These are phyloP conservation scores for Perizoma flavofasciatum DNA, from an alignment of 2,888 invertebrate genomes.

Conservation along the genomic window DNA sequence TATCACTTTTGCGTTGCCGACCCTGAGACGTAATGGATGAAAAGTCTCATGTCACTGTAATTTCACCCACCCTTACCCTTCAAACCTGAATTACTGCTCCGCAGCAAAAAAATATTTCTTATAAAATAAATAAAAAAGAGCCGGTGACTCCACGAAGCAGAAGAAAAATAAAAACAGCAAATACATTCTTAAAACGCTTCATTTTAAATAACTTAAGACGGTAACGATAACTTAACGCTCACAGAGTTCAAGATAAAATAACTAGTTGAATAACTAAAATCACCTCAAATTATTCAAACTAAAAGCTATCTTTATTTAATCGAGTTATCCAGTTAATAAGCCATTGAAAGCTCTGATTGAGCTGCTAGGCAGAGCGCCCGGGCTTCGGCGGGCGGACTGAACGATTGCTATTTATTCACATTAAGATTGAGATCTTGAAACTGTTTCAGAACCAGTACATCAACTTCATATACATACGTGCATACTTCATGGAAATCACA, in stretches of 20 bases:
- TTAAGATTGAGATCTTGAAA: conserved; percentile 14
- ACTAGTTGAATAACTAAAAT: conserved; percentile 16
- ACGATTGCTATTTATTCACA: conserved; percentile 14
- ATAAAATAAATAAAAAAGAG: no score
- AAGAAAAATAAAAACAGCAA: no score
- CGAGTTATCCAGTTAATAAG: conserved; percentile 20
- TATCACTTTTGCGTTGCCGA: no score
- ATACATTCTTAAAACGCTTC: no score
- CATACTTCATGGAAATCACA: neutral
- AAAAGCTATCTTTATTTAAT: conserved; percentile 22
- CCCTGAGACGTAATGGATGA: no score
- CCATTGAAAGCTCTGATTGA: conserved; percentile 23
- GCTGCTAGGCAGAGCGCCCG: neutral
- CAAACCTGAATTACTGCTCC: no score
- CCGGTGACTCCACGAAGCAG: no score
- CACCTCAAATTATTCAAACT: conserved; percentile 6
- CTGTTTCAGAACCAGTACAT: neutral
- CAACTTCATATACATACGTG: neutral
- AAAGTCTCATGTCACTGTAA: no score
- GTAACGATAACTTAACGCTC: neutral
- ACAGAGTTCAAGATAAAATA: conserved; percentile 1
- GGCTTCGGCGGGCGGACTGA: neutral
- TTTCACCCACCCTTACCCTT: no score
- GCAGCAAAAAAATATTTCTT: no score
- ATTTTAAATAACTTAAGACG: neutral